These are phyloP conservation scores for Erythrolamprus reginae DNA, from an alignment of 2,113 vertebrate genomes.

Conservation along the genomic window DNA sequence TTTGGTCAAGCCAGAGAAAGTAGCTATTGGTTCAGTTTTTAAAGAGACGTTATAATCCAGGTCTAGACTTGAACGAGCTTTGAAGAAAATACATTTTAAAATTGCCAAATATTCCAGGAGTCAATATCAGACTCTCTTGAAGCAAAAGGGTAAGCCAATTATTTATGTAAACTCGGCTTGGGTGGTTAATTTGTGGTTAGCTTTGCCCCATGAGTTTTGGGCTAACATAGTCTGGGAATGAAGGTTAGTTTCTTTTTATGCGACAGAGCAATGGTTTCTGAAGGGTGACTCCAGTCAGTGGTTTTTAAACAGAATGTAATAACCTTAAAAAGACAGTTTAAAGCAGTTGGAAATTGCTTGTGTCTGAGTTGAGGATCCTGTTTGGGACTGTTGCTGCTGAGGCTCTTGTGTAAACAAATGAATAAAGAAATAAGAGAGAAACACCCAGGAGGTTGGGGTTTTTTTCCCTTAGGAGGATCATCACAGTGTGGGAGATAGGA, in stretches of 20 bases:
- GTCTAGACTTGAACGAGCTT: not conserved
- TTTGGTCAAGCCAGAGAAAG: not conserved
- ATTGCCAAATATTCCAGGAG: not conserved
- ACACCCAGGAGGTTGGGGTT: not conserved
- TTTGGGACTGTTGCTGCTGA: not conserved
- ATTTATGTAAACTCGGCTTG: not conserved
- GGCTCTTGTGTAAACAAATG: not conserved
- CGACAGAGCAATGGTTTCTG: not conserved
- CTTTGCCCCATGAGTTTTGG: not conserved
- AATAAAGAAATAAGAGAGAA: not conserved
- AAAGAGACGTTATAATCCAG: not conserved
- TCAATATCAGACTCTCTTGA: not conserved
- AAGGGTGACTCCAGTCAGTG: not conserved
- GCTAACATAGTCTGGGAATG: not conserved
- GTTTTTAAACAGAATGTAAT: not conserved
- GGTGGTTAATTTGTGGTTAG: not conserved
- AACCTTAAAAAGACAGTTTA: not conserved
- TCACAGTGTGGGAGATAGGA: too few species aligned
- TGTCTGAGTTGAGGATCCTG: not conserved
- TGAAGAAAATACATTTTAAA: not conserved
- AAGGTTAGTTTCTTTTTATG: not conserved
- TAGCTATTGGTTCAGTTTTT: not conserved
- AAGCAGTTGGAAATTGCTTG: not conserved
- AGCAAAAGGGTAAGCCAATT: not conserved
- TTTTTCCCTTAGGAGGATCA: too few species aligned